A percentile compares a stretch with the other conserved stretches of the same genome.
Conservation (phyloP, 2,113 vertebrate species). For the Anas platyrhynchos region DNA sequence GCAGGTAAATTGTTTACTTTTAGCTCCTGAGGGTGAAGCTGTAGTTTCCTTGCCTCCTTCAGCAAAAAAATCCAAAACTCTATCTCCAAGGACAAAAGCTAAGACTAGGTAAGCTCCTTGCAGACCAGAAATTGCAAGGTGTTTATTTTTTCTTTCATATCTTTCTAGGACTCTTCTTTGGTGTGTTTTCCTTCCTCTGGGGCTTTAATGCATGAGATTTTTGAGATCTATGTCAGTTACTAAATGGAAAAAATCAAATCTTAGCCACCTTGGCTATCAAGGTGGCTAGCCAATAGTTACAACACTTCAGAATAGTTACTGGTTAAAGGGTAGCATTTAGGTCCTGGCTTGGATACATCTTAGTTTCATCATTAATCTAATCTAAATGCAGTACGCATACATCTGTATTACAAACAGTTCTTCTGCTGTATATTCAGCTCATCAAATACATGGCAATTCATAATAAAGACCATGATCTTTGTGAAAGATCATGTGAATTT, state of each 20-base stretch:
- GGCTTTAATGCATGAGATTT: not conserved
- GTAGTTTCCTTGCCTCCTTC: not conserved
- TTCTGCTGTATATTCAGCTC: not conserved
- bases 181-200: too few species aligned
- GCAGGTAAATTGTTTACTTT: not conserved
- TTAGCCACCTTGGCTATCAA: not conserved
- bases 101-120: constrained; percentile 47
- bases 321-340: not conserved
- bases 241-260: not conserved
- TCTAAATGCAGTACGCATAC: not conserved
- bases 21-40: not conserved
- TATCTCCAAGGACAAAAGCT: not conserved
- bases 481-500: not conserved
- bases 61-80: not conserved
- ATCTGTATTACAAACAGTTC: not conserved
- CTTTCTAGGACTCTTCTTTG: not conserved
- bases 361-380: not conserved
- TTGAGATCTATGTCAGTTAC: not conserved
- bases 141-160: not conserved
- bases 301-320: not conserved
- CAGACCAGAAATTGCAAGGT: not conserved
- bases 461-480: not conserved
- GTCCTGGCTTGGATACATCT: not conserved
- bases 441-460: not conserved
- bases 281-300: not conserved